Evolutionary conservation across 2,888 invertebrate genomes (phyloP).

Genomic region (Tenthredo mesomela): DNA sequence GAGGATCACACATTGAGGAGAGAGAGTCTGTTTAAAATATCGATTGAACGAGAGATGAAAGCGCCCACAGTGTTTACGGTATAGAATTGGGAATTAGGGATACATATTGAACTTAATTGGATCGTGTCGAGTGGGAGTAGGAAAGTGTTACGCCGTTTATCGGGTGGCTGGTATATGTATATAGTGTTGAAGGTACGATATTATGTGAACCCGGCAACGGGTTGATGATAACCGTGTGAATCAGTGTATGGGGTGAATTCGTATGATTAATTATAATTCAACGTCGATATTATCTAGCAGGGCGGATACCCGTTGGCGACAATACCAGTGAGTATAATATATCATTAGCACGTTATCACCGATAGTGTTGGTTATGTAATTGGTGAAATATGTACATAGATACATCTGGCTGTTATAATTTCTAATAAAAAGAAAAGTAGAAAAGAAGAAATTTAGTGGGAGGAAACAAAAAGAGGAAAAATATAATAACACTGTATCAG

Average conservation of each 20-base stretch:
- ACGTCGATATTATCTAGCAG: conserved; percentile 47
- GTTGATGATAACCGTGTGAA: conserved; percentile 35
- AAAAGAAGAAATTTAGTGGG: neutral
- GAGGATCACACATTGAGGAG: neutral
- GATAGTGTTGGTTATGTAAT: neutral
- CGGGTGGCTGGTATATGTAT: neutral
- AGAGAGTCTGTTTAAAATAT: neutral
- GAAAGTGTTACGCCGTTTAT: conserved; percentile 8
- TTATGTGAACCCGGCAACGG: conserved; percentile 38
- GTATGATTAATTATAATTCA: conserved; percentile 39
- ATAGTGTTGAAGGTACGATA: conserved; percentile 35
- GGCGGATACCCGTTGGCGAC: conserved; percentile 40
- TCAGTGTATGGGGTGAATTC: conserved; percentile 29
- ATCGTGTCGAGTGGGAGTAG: neutral
- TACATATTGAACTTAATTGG: neutral
- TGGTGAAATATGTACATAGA: neutral
- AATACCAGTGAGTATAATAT: conserved; percentile 20
- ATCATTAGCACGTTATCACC: neutral
- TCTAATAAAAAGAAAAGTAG: neutral
- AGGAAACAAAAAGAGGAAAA: neutral
- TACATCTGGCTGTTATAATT: neutral
- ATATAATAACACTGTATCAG: neutral
- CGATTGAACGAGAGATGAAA: neutral
- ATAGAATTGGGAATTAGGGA: neutral
- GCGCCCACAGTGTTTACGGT: neutral